These are phyloP conservation scores for Copidosoma floridanum DNA, from an alignment of 1,140 invertebrate genomes.

Conservation along the genomic window DNA sequence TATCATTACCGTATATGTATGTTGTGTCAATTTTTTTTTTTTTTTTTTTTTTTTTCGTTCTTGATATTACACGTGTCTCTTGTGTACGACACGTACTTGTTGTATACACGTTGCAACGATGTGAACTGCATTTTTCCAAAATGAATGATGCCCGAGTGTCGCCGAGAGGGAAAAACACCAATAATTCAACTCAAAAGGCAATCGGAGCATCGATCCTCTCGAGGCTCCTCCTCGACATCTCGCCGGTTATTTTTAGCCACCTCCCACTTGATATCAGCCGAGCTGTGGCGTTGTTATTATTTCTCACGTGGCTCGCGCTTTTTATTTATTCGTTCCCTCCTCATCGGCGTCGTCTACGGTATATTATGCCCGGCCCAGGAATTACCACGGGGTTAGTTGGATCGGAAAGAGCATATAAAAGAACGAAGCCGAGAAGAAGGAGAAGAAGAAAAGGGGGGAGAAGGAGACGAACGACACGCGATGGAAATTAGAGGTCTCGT, in stretches of 20 bases:
- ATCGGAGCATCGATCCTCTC: too few species aligned
- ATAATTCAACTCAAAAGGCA: too few species aligned
- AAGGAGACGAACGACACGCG: constrained; percentile 22
- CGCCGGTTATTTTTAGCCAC: constrained; percentile 30
- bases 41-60: too few species aligned
- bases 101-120: too few species aligned
- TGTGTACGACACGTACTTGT: too few species aligned
- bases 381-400: constrained; percentile 21
- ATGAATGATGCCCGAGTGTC: too few species aligned
- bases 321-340: constrained; percentile 8
- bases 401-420: not conserved
- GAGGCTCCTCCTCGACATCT: too few species aligned
- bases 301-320: not conserved
- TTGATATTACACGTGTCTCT: too few species aligned
- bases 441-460: not conserved
- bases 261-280: too few species aligned
- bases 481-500: constrained; percentile 33
- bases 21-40: too few species aligned
- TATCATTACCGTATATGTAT: too few species aligned
- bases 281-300: constrained; percentile 17
- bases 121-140: too few species aligned
- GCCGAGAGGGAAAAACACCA: not conserved
- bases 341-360: constrained; percentile 15
- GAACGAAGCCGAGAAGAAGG: not conserved
- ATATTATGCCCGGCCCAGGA: constrained; percentile 16